Conservation (phyloP, 2,797 vertebrate species). For the Melanotaenia trifasciata region DNA sequence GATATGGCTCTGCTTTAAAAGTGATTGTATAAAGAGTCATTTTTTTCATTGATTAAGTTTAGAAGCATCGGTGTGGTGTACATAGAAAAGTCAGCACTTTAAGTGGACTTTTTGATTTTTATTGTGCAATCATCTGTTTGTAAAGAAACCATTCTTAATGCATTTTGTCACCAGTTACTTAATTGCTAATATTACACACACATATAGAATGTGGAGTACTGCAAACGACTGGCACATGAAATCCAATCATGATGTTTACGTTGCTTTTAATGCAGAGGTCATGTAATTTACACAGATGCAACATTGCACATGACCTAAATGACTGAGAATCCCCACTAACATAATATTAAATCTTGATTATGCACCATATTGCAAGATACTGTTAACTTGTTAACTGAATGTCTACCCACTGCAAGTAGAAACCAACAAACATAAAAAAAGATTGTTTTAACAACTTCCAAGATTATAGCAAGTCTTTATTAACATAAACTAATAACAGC, state of each 20-base stretch:
- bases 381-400: too few species aligned
- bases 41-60: background rate
- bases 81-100: background rate
- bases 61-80: background rate
- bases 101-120: background rate
- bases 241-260: too few species aligned
- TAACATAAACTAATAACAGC: too few species aligned
- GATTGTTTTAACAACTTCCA: background rate
- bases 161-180: background rate
- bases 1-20: constrained; percentile 16
- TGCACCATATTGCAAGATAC: too few species aligned
- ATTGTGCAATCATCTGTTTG: background rate
- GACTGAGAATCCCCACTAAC: too few species aligned
- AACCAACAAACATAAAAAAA: background rate
- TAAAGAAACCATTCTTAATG: background rate
- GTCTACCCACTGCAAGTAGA: background rate
- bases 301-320: too few species aligned
- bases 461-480: background rate
- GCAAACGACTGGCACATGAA: too few species aligned
- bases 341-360: too few species aligned
- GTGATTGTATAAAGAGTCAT: constrained; percentile 1
- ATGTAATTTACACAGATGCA: too few species aligned
- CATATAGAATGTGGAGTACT: background rate
- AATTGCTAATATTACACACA: background rate
- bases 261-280: too few species aligned